Evolutionary conservation across 2,888 invertebrate genomes (phyloP), one percentile per base, ranked within the genome.

Genomic region (Hybos culiciformis): DNA sequence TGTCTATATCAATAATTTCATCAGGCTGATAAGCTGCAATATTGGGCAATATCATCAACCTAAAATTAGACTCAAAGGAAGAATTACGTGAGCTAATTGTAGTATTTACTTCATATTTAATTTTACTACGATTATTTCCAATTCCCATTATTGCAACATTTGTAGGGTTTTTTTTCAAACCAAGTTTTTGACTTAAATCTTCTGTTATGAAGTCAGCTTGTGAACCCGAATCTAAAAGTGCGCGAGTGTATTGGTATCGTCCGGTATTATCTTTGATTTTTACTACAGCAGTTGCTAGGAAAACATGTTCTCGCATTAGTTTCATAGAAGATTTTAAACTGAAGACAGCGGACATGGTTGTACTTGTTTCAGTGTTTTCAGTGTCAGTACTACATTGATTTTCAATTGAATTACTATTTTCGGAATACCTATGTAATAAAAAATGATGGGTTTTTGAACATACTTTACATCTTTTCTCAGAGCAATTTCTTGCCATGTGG

Each of bases 241-340:
- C 23, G 11, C 38, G 21, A n/a, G 24, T 24, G 2, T n/a, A 38
- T 3, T 38, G 21, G 15, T 23, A 23, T 5, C 2, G 12, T n/a
- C 38, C 38, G 24, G 15, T 23, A 8, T 15, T 9, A 38, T 38
- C 38, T 23, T 38, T 39, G 5, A 38, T 14, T 38, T 38, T 38
- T 9, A 38, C 5, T 8, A 26, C 12, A 15, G 24, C 24, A n/a
- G 38, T 21, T 17, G 23, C 23, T 14, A 38, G 15, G 15, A 38
- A 38, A 14, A 24, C 24, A 15, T 38, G 38, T 11, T 23, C 14
- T 9, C 8, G 4, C n/a, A 9, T 11, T 17, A 19, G 11, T 19
- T 14, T 18, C 34, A 3, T 3, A 34, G 9, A n/a, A n/a, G n/a
- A 34, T 14, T 12, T 9, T 14, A 14, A 14, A 9, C n/a, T 2